These are phyloP conservation scores for Sapayoa aenigma DNA, from an alignment of 2,113 vertebrate genomes.

Conservation along the genomic window DNA sequence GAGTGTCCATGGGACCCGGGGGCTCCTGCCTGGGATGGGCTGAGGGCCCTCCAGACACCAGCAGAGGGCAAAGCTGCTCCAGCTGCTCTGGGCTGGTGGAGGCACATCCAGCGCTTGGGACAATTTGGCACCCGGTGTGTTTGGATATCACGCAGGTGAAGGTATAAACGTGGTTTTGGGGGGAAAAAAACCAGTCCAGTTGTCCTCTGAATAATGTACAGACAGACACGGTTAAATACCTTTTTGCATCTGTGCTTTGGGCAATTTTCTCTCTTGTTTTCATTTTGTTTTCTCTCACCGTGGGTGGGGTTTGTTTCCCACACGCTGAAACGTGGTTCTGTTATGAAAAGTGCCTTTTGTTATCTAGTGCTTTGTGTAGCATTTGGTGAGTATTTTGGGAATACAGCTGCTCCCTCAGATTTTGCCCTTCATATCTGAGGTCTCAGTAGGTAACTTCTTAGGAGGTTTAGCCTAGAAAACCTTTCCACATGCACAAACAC, in stretches of 20 bases:
- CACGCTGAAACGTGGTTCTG: background rate
- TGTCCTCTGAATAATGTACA: background rate
- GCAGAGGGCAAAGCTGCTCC: constrained; percentile 47
- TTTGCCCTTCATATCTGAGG: background rate
- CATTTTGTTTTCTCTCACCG: rapidly evolving
- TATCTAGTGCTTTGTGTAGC: background rate
- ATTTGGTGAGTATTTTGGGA: background rate
- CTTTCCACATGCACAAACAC: rapidly evolving
- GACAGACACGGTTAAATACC: rapidly evolving
- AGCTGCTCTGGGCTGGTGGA: background rate
- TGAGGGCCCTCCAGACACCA: background rate
- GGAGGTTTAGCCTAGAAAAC: background rate
- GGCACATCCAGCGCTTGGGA: too few species aligned
- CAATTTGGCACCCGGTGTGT: too few species aligned
- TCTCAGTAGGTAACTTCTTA: background rate
- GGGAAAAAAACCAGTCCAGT: background rate
- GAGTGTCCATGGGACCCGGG: background rate
- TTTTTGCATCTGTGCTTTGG: background rate
- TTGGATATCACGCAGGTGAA: rapidly evolving
- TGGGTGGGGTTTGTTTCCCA: background rate
- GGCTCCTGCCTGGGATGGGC: background rate
- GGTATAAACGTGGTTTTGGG: too few species aligned
- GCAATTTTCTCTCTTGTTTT: background rate
- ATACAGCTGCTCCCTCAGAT: rapidly evolving
- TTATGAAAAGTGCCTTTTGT: background rate